Evolutionary conservation across 1,140 invertebrate genomes (phyloP).

Genomic region (Diplogasteroides magnus): DNA sequence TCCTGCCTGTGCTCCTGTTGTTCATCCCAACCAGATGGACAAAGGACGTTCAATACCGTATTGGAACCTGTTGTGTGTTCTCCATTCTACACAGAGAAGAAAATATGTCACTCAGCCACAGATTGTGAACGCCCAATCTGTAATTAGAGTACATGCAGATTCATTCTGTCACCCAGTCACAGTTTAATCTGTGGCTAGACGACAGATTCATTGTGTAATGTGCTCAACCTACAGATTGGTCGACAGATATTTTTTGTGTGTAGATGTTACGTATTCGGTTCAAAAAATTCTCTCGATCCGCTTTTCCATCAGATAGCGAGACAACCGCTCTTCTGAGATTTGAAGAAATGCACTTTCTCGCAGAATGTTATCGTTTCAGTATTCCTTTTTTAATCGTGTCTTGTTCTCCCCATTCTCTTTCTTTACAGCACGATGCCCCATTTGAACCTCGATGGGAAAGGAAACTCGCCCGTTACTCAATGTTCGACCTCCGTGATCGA

Average conservation of each 20-base stretch:
- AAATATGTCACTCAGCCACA: background rate
- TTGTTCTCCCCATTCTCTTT: conserved; percentile 33
- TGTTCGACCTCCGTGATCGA: conserved; percentile 73
- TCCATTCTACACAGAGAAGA: background rate
- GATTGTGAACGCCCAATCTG: too few species aligned
- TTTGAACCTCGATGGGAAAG: too few species aligned
- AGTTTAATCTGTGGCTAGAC: too few species aligned
- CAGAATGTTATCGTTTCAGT: too few species aligned
- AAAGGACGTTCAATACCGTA: conserved; percentile 79
- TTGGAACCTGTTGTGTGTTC: conserved; percentile 78
- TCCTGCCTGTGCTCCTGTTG: conserved; percentile 99
- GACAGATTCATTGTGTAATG: background rate
- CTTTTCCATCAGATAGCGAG: background rate
- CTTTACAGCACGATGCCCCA: conserved; percentile 48
- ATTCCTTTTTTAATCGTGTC: too few species aligned
- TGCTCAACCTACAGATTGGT: too few species aligned
- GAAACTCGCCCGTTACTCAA: too few species aligned
- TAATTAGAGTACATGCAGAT: too few species aligned
- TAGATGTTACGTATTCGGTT: too few species aligned
- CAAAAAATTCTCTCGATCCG: background rate
- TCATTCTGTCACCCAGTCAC: too few species aligned
- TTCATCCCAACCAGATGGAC: conserved; percentile 65
- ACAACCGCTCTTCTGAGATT: conserved; percentile 1
- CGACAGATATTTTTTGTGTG: too few species aligned
- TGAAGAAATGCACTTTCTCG: too few species aligned